These are phyloP conservation scores for Caenorhabditis becei DNA, from an alignment of 2,888 invertebrate genomes.

Conservation along the genomic window DNA sequence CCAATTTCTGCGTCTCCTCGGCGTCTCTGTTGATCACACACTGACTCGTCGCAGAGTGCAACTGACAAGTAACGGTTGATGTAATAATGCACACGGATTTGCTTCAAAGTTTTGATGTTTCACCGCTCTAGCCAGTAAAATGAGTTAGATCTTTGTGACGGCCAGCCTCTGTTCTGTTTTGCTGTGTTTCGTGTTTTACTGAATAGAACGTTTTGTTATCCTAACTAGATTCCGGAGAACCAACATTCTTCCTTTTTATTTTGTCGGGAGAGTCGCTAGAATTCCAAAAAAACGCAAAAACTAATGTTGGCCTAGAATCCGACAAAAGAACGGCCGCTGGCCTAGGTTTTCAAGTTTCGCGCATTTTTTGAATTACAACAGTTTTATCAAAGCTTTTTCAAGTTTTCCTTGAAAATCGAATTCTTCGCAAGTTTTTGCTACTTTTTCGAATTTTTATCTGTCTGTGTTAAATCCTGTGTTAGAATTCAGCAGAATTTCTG, in stretches of 20 bases:
- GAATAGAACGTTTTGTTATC: too few relatives aligned
- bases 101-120: slow-evolving; percentile 31
- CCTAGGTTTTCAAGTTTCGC: neutral
- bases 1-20: slow-evolving; percentile 34
- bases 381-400: neutral
- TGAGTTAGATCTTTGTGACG: neutral
- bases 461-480: too few relatives aligned
- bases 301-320: slow-evolving; percentile 8
- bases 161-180: too few relatives aligned
- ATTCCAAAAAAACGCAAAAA: too few relatives aligned
- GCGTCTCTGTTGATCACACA: slow-evolving; percentile 18
- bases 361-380: slow-evolving; percentile 1
- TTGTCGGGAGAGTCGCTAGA: too few relatives aligned
- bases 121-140: neutral
- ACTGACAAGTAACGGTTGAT: slow-evolving; percentile 54
- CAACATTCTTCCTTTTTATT: too few relatives aligned
- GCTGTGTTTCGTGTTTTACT: too few relatives aligned
- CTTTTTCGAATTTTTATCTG: too few relatives aligned
- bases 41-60: slow-evolving; percentile 22
- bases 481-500: too few relatives aligned
- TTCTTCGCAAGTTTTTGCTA: too few relatives aligned
- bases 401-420: neutral
- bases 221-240: neutral
- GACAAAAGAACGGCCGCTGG: neutral
- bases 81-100: slow-evolving; percentile 51